These are phyloP conservation scores for Anneissia japonica DNA, from an alignment of 35 echinoderm and acorn worm species.

Conservation along the genomic window DNA sequence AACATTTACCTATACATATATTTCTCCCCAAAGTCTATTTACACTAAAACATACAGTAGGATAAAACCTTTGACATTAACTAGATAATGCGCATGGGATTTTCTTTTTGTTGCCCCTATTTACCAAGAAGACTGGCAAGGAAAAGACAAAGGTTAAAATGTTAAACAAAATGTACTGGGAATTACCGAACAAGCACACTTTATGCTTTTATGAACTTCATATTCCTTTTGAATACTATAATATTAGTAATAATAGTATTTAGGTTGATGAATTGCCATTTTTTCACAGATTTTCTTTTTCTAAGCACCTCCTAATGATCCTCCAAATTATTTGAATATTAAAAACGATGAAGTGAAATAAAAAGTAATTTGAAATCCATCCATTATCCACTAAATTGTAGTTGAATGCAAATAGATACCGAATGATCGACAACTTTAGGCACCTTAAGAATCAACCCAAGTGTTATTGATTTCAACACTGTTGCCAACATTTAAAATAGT, in stretches of 20 bases:
- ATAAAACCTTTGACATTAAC: too few species aligned
- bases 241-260: neutral
- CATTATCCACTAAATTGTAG: neutral
- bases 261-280: neutral
- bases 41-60: slow-evolving; percentile 1
- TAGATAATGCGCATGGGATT: too few species aligned
- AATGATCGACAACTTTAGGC: neutral
- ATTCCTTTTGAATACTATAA: too few species aligned
- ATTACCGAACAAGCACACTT: too few species aligned
- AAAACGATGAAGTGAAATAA: neutral
- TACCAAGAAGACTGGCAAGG: too few species aligned
- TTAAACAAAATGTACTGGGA: too few species aligned
- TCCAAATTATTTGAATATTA: neutral
- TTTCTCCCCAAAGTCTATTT: neutral
- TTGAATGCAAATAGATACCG: neutral
- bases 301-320: neutral
- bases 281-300: neutral
- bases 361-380: neutral
- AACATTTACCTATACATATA: neutral
- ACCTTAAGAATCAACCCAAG: neutral
- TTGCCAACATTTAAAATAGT: neutral
- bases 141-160: too few species aligned
- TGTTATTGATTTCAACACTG: neutral
- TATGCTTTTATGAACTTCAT: too few species aligned
- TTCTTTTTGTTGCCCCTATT: too few species aligned